Evolutionary conservation across 2,113 vertebrate species (phyloP).

Genomic region (Anser cygnoides): DNA sequence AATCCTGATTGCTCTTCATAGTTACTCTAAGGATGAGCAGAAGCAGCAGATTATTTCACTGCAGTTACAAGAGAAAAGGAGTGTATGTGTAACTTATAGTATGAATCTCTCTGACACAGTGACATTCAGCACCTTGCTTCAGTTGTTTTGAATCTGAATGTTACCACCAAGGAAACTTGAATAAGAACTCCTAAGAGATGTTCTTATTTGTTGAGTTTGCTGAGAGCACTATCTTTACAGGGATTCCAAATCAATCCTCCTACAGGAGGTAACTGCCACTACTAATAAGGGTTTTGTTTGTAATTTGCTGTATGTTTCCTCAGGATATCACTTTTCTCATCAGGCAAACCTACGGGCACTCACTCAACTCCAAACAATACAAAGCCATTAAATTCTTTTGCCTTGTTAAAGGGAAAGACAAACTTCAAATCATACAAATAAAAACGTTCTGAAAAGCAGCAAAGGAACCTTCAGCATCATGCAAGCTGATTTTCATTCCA

Average conservation of each 20-base stretch:
- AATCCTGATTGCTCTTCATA: neutral
- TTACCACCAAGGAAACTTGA: conserved; percentile 33
- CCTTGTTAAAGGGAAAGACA: conserved; percentile 44
- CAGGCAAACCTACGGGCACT: conserved; percentile 66
- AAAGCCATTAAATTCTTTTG: conserved; percentile 60
- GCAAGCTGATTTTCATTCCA: neutral
- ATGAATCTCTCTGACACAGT: neutral
- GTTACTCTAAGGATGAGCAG: neutral
- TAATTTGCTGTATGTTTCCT: conserved; percentile 69
- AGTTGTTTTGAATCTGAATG: conserved; percentile 52
- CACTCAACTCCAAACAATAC: conserved; percentile 57
- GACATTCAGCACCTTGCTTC: conserved; percentile 23
- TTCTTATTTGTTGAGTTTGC: conserved; percentile 52
- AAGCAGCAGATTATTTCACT: neutral
- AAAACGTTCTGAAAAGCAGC: neutral
- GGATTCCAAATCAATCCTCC: conserved; percentile 67
- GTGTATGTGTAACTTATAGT: neutral
- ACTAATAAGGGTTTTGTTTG: conserved; percentile 68
- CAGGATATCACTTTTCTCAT: conserved; percentile 71
- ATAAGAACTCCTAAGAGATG: conserved; percentile 43
- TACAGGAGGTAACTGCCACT: conserved; percentile 69
- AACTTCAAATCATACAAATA: conserved; percentile 17
- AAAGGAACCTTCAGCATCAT: neutral
- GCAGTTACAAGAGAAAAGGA: neutral
- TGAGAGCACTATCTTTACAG: conserved; percentile 52